These are phyloP conservation scores for Orthosia gothica DNA, from an alignment of 2,888 invertebrate genomes.

Conservation along the genomic window DNA sequence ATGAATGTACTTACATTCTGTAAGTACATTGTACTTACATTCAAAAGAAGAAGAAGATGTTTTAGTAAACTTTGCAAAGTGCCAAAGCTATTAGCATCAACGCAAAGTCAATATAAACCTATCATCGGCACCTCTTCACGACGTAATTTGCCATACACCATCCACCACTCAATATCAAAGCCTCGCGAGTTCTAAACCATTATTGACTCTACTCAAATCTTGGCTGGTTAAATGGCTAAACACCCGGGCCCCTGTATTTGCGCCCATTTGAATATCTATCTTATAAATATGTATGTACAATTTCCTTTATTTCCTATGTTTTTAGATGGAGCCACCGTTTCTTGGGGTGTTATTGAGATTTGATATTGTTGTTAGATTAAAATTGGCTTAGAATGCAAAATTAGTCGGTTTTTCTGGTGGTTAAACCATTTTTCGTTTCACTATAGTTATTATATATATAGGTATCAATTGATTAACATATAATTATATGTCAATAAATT, in stretches of 20 bases:
- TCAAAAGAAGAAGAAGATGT: neutral
- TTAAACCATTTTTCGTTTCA: too few relatives aligned
- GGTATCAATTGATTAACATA: too few relatives aligned
- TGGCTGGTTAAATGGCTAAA: slow-evolving; percentile 68
- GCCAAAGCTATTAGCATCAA: neutral
- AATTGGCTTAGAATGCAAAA: slow-evolving; percentile 6
- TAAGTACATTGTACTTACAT: neutral
- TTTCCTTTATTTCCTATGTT: slow-evolving; percentile 66
- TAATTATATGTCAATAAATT: neutral
- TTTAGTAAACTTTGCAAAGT: neutral
- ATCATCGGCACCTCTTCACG: slow-evolving; percentile 17
- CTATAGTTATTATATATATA: too few relatives aligned
- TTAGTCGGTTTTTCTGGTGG: neutral
- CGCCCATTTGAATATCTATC: slow-evolving; percentile 76
- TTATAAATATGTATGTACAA: slow-evolving; percentile 74
- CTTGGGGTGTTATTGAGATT: slow-evolving; percentile 27
- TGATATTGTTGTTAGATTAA: slow-evolving; percentile 35
- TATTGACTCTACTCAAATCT: slow-evolving; percentile 61
- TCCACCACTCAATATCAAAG: slow-evolving; percentile 23
- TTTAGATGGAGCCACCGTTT: slow-evolving; percentile 30
- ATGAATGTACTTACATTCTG: neutral
- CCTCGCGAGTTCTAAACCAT: slow-evolving; percentile 46
- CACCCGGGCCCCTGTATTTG: slow-evolving; percentile 68
- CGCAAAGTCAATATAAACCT: slow-evolving; percentile 17
- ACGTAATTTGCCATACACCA: slow-evolving; percentile 4